A percentile compares a stretch with the other conserved stretches of the same genome.
phyloP scores from a whole-genome alignment of 2,888 invertebrate species.

The Oscheius onirici region DNA sequence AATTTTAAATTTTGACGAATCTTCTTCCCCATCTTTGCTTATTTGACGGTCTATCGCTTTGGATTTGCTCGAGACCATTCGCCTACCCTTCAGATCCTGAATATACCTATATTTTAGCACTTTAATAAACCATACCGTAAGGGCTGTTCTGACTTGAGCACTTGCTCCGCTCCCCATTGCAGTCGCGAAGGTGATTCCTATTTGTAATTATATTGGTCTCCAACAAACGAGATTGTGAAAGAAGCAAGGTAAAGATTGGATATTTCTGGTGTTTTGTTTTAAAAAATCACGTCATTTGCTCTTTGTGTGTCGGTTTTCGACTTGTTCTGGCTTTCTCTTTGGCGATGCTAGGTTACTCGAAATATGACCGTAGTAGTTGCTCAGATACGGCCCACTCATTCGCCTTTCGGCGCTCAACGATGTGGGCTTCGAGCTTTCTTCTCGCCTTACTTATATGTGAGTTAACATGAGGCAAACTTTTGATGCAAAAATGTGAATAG shows the following conservation, averaged over 20 bases:
- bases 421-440: constrained; percentile 4
- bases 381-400: not conserved
- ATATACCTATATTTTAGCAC: not conserved
- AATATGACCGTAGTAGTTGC: not conserved
- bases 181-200: not conserved
- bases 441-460: not conserved
- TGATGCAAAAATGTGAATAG: no score
- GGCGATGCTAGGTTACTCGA: constrained; percentile 15
- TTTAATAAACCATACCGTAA: constrained; percentile 16
- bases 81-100: constrained; percentile 30
- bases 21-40: constrained; percentile 49
- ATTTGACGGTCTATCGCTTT: constrained; percentile 53
- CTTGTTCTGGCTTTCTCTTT: not conserved
- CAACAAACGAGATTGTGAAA: not conserved
- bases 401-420: not conserved
- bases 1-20: constrained; percentile 54
- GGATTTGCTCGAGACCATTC: constrained; percentile 43
- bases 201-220: not conserved
- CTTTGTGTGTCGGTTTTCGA: not conserved
- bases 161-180: constrained; percentile 27
- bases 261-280: not conserved
- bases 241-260: not conserved
- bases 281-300: constrained; percentile 5
- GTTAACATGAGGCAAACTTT: not conserved
- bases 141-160: constrained; percentile 17